Conservation (phyloP, 1,140 invertebrate genomes). For the Drosophila malerkotliana region DNA sequence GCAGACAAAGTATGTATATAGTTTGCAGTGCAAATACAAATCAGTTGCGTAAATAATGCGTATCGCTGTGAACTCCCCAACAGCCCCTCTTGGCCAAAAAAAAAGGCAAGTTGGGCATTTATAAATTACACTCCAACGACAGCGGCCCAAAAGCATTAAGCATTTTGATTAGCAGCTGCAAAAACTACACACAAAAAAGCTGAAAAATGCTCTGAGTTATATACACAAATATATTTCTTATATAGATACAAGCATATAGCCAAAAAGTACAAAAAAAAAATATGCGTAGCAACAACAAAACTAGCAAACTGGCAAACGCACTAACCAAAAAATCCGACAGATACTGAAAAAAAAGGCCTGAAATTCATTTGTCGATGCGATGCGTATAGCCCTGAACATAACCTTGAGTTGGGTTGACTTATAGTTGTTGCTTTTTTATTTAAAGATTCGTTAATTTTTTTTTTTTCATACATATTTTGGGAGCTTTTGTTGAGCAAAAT, state of each 20-base stretch:
- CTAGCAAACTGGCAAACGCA: slow-evolving; percentile 59
- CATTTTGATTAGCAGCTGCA: slow-evolving; percentile 81
- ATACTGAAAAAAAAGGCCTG: slow-evolving; percentile 24
- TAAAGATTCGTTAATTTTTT: slow-evolving; percentile 77
- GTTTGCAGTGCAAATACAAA: slow-evolving; percentile 80
- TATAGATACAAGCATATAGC: background rate
- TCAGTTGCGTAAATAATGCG: slow-evolving; percentile 82
- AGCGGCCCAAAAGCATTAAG: slow-evolving; percentile 59
- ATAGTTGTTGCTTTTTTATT: slow-evolving; percentile 61
- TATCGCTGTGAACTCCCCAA: slow-evolving; percentile 40
- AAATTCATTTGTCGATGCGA: slow-evolving; percentile 76
- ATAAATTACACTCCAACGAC: slow-evolving; percentile 70
- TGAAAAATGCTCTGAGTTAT: slow-evolving; percentile 9
- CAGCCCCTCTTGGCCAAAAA: background rate
- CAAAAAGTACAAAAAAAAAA: slow-evolving; percentile 40
- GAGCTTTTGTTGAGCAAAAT: slow-evolving; percentile 60
- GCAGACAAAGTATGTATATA: slow-evolving; percentile 18
- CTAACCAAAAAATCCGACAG: slow-evolving; percentile 51
- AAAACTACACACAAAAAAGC: slow-evolving; percentile 49
- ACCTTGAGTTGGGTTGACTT: slow-evolving; percentile 68
- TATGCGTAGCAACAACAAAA: slow-evolving; percentile 52
- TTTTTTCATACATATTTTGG: slow-evolving; percentile 48
- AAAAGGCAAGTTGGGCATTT: slow-evolving; percentile 53
- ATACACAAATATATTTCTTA: background rate
- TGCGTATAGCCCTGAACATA: slow-evolving; percentile 83